These are phyloP conservation scores for Crepidodera aurea DNA, from an alignment of 2,888 invertebrate species.

Conservation along the genomic window DNA sequence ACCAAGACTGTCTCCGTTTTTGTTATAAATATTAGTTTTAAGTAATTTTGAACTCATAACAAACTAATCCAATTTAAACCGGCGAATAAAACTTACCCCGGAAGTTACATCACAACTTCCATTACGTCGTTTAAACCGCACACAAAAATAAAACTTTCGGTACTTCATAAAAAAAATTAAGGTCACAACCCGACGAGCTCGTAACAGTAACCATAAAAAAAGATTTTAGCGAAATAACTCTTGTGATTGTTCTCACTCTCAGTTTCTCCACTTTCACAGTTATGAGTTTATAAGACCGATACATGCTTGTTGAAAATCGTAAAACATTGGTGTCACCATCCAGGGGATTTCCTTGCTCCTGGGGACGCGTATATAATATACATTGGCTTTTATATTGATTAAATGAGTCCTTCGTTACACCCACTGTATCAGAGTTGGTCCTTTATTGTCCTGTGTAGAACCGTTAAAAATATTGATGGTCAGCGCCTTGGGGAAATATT, in stretches of 20 bases:
- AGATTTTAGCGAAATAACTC: conserved; percentile 24
- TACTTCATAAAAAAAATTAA: conserved; percentile 19
- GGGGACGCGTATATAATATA: conserved; percentile 45
- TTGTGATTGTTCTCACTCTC: conserved; percentile 16
- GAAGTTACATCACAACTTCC: neutral
- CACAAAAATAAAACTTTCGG: neutral
- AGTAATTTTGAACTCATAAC: too few species aligned
- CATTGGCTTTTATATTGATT: conserved; percentile 46
- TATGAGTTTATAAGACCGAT: conserved; percentile 52
- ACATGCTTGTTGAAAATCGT: conserved; percentile 47
- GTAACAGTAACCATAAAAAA: conserved; percentile 21
- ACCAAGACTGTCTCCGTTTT: too few species aligned
- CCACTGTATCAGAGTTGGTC: conserved; percentile 27
- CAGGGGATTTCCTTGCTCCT: conserved; percentile 35
- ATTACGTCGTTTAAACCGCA: neutral
- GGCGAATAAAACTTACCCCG: neutral
- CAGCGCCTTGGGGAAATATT: neutral
- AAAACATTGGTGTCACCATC: conserved; percentile 45
- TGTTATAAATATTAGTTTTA: too few species aligned
- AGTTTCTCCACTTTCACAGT: conserved; percentile 19
- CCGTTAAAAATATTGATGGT: conserved; percentile 18
- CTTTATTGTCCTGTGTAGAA: conserved; percentile 31
- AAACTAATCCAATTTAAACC: neutral
- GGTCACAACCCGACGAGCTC: conserved; percentile 11
- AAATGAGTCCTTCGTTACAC: conserved; percentile 42